Percentiles rank a stretch among this genome's conserved stretches.
These are phyloP conservation scores for Drosophila parthenogenetica DNA, from an alignment of 2,888 invertebrate species.

Conservation along the genomic window DNA sequence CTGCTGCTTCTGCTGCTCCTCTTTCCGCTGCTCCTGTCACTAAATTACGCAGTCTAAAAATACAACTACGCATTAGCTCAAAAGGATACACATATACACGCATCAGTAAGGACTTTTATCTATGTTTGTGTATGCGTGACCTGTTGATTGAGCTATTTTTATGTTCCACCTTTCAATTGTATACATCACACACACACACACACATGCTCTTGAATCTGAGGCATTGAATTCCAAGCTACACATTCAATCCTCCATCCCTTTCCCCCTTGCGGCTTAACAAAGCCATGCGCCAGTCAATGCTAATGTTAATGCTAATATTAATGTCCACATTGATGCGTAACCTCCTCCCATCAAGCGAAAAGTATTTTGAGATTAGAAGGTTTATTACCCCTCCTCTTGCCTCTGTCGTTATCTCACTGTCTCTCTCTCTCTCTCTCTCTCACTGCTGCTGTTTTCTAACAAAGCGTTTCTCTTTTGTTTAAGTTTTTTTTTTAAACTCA, in stretches of 20 bases:
- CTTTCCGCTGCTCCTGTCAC: neutral
- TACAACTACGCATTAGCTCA: slow-evolving; percentile 63
- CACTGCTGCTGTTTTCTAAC: neutral
- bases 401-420: neutral
- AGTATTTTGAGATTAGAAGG: slow-evolving; percentile 17
- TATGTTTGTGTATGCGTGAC: slow-evolving; percentile 37
- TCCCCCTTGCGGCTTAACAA: neutral
- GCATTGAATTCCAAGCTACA: slow-evolving; percentile 29
- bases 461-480: slow-evolving; percentile 21
- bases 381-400: neutral
- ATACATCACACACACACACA: neutral
- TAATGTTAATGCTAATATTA: slow-evolving; percentile 22
- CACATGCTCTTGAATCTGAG: slow-evolving; percentile 23
- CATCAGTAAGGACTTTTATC: slow-evolving; percentile 1
- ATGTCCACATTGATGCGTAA: slow-evolving; percentile 16
- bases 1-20: neutral
- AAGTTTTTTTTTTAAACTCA: slow-evolving; percentile 1
- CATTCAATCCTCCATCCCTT: slow-evolving; percentile 5
- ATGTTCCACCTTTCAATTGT: slow-evolving; percentile 13
- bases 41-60: slow-evolving; percentile 53
- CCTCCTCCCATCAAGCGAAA: slow-evolving; percentile 15
- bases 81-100: slow-evolving; percentile 22
- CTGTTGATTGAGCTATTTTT: slow-evolving; percentile 60
- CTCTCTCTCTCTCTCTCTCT: too few species aligned
- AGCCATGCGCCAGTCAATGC: slow-evolving; percentile 3